Base-by-base conservation (phyloP, 1,140 invertebrate genomes). In the Caenorhabditis latens region DNA sequence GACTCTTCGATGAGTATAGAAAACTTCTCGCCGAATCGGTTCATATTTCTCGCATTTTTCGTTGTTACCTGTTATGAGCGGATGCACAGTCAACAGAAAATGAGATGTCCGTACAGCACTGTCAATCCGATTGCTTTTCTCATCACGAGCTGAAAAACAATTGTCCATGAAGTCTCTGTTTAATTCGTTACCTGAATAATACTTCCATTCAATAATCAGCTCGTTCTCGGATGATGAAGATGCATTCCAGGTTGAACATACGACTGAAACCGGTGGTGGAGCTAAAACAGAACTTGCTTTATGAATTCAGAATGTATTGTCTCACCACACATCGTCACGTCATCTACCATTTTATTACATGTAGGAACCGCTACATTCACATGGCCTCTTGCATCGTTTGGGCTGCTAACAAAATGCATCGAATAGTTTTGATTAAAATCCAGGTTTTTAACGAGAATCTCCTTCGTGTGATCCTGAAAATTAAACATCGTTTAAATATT, bases 351-450 rank as follows among this genome's bases (percentile, higher is more conserved):
- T 11, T 21, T 5, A 50, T n/a, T 53, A n/a, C 71, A 79, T 13
- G 4, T 4, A 5, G 71, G 46, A 16, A 79, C 46, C 9, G 1
- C n/a, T 24, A 79, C 11, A 46, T 46, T 5, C 5, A 32, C 13
- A 5, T 16, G 4, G 21, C 5, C 71, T 11, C 0, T 0, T 50
- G 46, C n/a, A 9, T 19, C n/a, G 9, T 5, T 11, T 24, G n/a
- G 14, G 13, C 13, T 11, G 5, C 9, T 13, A n/a, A 24, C 9
- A 11, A 50, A n/a, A 13, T 21, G 13, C 46, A 50, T 53, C 5
- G 71, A 53, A 46, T 79, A 79, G n/a, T 43, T 50, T n/a, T 79
- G 43, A 42, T 79, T 53, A n/a, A 79, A 79, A 21, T 50, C 19
- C 14, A 79, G 24, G 46, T 53, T 11, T 48, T 50, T 79, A 1